phyloP scores from a whole-genome alignment of 2,797 vertebrate species.

The Petrocephalus schoutedeni region DNA sequence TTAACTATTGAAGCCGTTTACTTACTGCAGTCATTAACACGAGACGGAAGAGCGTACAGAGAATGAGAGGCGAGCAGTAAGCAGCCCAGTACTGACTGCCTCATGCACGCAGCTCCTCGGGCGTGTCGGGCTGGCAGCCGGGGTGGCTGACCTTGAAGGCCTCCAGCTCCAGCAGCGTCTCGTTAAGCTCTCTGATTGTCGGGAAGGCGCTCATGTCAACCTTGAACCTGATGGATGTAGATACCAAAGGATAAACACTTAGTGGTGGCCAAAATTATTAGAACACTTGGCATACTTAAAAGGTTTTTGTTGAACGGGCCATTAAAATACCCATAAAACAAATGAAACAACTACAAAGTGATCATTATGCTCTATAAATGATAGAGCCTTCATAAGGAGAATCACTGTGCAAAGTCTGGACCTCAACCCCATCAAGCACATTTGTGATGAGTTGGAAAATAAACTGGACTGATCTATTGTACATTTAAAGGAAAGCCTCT shows the following conservation, averaged over 20 bases:
- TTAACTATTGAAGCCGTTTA: neutral
- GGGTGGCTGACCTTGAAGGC: constrained; percentile 85
- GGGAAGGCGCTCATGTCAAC: constrained; percentile 77
- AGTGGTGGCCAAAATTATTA: too few species aligned
- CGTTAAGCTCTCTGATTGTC: constrained; percentile 78
- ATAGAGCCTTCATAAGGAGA: too few species aligned
- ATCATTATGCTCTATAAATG: neutral
- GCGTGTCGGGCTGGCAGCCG: constrained; percentile 83
- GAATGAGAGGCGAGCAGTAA: neutral
- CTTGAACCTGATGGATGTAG: constrained; percentile 69
- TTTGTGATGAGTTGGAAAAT: too few species aligned
- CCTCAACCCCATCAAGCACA: too few species aligned
- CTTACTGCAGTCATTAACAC: neutral
- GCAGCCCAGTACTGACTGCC: too few species aligned
- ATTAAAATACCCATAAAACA: too few species aligned
- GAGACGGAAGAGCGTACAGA: neutral
- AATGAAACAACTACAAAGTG: too few species aligned
- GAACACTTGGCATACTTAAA: too few species aligned
- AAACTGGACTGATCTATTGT: too few species aligned
- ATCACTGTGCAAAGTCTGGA: too few species aligned
- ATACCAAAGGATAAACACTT: neutral
- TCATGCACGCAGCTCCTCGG: constrained; percentile 68
- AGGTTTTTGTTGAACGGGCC: too few species aligned
- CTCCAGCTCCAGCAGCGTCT: constrained; percentile 73
- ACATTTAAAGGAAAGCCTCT: too few species aligned